Evolutionary conservation across 2,113 vertebrate species (phyloP), one percentile per base, ranked within the genome.

Genomic region (Podarcis raffonei): DNA sequence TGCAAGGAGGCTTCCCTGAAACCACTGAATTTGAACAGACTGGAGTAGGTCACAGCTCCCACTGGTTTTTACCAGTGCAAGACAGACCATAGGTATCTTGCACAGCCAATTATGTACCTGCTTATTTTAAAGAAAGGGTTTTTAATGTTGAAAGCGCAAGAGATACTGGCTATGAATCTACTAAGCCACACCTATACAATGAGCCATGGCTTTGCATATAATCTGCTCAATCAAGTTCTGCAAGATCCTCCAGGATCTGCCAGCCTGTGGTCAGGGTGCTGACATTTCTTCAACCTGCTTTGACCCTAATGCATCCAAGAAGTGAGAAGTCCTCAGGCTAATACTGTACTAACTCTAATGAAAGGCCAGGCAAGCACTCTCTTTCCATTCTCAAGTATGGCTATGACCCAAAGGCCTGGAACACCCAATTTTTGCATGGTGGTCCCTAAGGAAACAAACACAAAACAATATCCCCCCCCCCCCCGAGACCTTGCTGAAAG

Each of bases 1-100:
- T 57, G 11, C n/a, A 59, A 74, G 62, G 66, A 1, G 0, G 27
- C 75, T 79, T 1, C 0, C 0, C 1, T 0, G 48, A 74, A 68
- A 83, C 4, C 0, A 8, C 87, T 15, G 15, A 22, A 66, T 8
- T 6, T 4, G 37, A 72, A 30, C 22, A 74, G 65, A 68, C 20
- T 59, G 79, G 71, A 27, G 7, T 0, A 0, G 9, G 0, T 6
- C 71, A 6, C 59, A 5, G 18, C 59, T 20, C 59, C 25, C 27
- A 62, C 72, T 72, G 22, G 30, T 18, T 22, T 35, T 65, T 57
- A 71, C 12, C 65, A 37, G 22, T 71, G 27, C 37, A 22, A 75
- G 35, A 65, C 9, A 25, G 42, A 30, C 18, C 7, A 76, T 8
- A 65, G 30, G 76, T 23, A 37, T 69, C 23, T 81, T 83, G 42